Conservation (phyloP, 1,140 invertebrate species). For the Achroia grisella region DNA sequence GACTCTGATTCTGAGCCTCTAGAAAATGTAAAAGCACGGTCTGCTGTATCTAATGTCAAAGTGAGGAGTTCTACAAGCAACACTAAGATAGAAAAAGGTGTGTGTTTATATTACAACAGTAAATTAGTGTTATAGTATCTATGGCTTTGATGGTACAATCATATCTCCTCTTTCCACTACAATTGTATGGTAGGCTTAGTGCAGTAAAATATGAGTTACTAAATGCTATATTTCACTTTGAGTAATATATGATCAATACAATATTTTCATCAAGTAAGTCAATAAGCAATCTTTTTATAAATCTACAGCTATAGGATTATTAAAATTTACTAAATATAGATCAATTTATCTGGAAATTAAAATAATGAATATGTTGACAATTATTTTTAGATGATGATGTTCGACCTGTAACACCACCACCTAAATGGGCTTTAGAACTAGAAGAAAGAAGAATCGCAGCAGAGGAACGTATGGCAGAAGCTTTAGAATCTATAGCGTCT, state of each 20-base stretch:
- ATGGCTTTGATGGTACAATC: no score
- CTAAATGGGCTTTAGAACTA: slow-evolving; percentile 55
- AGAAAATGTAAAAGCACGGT: slow-evolving; percentile 20
- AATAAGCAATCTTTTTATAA: no score
- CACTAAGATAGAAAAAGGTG: slow-evolving; percentile 17
- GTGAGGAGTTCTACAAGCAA: slow-evolving; percentile 9
- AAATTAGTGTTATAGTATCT: background rate
- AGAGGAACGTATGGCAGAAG: slow-evolving; percentile 49
- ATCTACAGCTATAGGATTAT: no score
- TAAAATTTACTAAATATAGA: background rate
- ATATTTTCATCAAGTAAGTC: no score
- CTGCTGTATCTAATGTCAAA: slow-evolving; percentile 11
- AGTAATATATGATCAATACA: no score
- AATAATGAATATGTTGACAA: background rate
- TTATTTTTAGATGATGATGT: slow-evolving; percentile 25
- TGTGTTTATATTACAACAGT: background rate
- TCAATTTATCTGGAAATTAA: background rate
- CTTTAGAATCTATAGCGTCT: slow-evolving; percentile 42
- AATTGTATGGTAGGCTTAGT: no score
- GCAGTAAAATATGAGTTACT: no score
- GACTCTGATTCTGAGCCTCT: slow-evolving; percentile 39
- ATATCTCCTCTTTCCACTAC: no score
- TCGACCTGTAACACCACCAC: slow-evolving; percentile 31
- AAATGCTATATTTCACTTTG: no score
- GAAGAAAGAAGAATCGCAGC: slow-evolving; percentile 55